Conservation (phyloP, 2,797 vertebrate genomes). For the Ceyx erithaca region DNA sequence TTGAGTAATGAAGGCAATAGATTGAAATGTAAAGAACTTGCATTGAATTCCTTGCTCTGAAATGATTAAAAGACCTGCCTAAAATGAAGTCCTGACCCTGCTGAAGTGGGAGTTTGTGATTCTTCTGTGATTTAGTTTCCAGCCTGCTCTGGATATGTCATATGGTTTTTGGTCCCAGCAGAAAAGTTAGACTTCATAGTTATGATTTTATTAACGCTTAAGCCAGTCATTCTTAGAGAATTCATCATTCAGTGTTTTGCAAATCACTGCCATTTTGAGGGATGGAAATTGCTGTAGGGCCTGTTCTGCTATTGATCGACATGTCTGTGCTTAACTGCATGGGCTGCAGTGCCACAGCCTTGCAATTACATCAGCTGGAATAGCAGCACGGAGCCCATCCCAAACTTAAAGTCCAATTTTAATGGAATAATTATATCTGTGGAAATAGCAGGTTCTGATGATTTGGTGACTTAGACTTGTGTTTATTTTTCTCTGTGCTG, state of each 20-base stretch:
- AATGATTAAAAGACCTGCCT: conserved; percentile 23
- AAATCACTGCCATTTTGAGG: conserved; percentile 46
- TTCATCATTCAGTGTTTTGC: not conserved
- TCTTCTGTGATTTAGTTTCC: conserved; percentile 38
- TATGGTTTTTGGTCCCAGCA: not conserved
- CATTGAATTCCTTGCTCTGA: not conserved
- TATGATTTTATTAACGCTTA: not conserved
- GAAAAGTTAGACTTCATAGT: conserved; percentile 28
- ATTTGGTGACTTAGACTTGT: not conserved
- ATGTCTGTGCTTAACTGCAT: not conserved
- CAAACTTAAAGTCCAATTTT: not conserved
- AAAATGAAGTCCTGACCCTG: conserved; percentile 23
- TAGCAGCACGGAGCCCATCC: not conserved
- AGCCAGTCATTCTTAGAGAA: conserved; percentile 6
- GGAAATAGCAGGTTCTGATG: not conserved
- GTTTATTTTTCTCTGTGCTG: not conserved
- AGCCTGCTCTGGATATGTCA: not conserved
- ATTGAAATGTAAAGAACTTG: conserved; percentile 1
- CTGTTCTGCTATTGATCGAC: not conserved
- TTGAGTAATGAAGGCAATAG: not conserved
- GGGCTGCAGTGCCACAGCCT: not conserved
- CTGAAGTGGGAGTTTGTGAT: conserved; percentile 2
- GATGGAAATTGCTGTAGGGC: conserved; percentile 12
- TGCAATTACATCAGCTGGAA: not conserved
- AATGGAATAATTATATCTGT: not conserved